Percentiles rank a stretch among this genome's conserved stretches.
These are phyloP conservation scores for Xerus inauris DNA, from an alignment of 2,113 vertebrate genomes.

Conservation along the genomic window DNA sequence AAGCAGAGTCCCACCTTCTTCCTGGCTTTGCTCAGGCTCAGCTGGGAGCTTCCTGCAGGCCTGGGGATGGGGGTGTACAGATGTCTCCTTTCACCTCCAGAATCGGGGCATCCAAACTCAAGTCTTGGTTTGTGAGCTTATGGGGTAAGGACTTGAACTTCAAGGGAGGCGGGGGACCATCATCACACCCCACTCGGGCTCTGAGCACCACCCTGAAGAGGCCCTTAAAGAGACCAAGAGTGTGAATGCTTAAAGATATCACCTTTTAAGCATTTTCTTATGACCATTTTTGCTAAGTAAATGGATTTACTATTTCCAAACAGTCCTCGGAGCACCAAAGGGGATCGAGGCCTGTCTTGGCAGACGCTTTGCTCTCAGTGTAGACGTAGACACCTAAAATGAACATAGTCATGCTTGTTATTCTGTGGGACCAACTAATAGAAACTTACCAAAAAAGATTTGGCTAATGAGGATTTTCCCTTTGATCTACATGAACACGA, in stretches of 20 bases:
- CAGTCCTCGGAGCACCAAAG: background rate
- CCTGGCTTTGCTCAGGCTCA: background rate
- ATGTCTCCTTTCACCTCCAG: background rate
- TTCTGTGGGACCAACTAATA: background rate
- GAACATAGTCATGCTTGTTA: background rate
- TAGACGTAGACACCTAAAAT: background rate
- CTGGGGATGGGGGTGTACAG: accelerated
- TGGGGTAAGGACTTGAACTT: background rate
- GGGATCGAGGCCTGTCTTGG: background rate
- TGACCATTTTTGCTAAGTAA: background rate
- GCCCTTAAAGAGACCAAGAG: background rate
- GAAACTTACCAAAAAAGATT: background rate
- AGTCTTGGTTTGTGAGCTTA: background rate
- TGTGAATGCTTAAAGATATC: background rate
- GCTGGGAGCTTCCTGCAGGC: background rate
- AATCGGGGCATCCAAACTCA: background rate
- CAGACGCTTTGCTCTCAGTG: background rate
- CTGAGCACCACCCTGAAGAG: background rate
- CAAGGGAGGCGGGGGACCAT: background rate
- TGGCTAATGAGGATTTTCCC: background rate
- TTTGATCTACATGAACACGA: background rate
- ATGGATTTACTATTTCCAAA: background rate
- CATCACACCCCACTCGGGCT: accelerated
- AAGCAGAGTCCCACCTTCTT: background rate
- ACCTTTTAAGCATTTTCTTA: background rate